Evolutionary conservation across 2,888 invertebrate genomes (phyloP).

Genomic region (Thecophora atra): DNA sequence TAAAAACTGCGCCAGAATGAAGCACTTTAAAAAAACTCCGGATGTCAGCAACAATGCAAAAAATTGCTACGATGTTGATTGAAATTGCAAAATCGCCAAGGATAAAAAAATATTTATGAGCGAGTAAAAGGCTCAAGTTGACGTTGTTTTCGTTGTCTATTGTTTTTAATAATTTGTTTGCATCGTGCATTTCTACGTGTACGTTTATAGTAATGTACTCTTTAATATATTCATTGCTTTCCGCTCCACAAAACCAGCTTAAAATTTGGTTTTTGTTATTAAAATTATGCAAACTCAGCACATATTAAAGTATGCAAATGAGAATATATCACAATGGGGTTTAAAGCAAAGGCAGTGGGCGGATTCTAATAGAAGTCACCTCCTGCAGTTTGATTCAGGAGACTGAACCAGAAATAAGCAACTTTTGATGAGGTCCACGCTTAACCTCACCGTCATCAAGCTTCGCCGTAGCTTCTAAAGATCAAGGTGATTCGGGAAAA

Average conservation of each 20-base stretch:
- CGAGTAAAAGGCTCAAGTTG: conserved; percentile 20
- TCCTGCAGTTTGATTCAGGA: too few relatives aligned
- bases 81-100: conserved; percentile 30
- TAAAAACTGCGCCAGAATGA: conserved; percentile 17
- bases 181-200: neutral
- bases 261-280: conserved; percentile 13
- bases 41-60: neutral
- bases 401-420: too few relatives aligned
- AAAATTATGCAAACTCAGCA: conserved; percentile 12
- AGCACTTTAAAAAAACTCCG: neutral
- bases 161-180: neutral
- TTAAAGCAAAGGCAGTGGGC: neutral
- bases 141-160: conserved; percentile 6
- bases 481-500: too few relatives aligned
- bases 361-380: too few relatives aligned
- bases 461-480: too few relatives aligned
- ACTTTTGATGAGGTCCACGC: too few relatives aligned
- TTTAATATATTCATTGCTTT: conserved; percentile 11
- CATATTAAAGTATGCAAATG: conserved; percentile 9
- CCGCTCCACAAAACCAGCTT: neutral
- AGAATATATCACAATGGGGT: neutral
- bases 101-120: conserved; percentile 34
- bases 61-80: conserved; percentile 26
- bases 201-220: neutral
- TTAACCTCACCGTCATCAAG: too few relatives aligned